A percentile compares a stretch with the other conserved stretches of the same genome.
Conservation (phyloP, 2,888 invertebrate species). For the Lochmaea crataegi region DNA sequence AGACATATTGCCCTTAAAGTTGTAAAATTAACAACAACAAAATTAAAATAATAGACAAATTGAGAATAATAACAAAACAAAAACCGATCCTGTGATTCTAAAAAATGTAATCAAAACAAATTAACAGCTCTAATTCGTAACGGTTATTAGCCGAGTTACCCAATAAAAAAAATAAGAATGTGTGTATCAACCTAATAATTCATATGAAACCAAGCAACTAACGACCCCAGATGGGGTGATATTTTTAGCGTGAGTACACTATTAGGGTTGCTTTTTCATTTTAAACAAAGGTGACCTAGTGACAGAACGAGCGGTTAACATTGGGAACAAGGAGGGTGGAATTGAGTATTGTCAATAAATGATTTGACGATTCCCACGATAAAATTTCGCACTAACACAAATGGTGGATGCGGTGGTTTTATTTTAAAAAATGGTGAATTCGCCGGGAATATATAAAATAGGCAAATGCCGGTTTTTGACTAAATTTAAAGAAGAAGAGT, state of each 20-base stretch:
- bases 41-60: too few relatives aligned
- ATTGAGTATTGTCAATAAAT: conserved; percentile 57
- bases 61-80: too few relatives aligned
- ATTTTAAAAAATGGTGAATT: not conserved
- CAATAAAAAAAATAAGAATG: conserved; percentile 27
- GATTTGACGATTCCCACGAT: not conserved
- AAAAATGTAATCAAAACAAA: not conserved
- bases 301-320: conserved; percentile 41
- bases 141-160: conserved; percentile 34
- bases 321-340: conserved; percentile 48
- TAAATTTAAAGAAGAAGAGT: too few relatives aligned
- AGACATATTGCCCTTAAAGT: too few relatives aligned
- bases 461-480: too few relatives aligned
- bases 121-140: conserved; percentile 24
- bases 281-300: conserved; percentile 60
- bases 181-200: conserved; percentile 34
- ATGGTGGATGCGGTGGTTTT: too few relatives aligned
- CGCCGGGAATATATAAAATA: not conserved
- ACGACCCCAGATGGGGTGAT: conserved; percentile 53
- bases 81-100: too few relatives aligned
- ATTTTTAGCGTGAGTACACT: conserved; percentile 51
- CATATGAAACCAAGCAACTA: conserved; percentile 23
- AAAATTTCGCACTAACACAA: not conserved
- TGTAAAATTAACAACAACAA: too few relatives aligned
- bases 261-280: conserved; percentile 59